Base-by-base conservation (phyloP, 1,140 invertebrate species). In the Nymphalis io region DNA sequence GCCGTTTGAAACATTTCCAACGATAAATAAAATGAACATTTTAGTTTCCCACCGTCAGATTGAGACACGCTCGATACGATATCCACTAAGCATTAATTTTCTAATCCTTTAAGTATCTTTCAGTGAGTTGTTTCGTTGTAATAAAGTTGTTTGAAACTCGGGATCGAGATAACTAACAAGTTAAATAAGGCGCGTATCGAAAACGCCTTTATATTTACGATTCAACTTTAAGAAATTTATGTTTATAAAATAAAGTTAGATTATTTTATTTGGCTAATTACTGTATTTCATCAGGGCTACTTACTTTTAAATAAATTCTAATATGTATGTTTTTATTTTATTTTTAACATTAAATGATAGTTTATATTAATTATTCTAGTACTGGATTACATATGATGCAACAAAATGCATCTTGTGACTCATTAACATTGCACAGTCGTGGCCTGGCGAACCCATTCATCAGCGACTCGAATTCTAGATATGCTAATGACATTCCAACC, bases 141-240 rank as follows among this genome's bases (percentile, higher is more conserved):
- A 42, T 65, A 58, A 65, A 65, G 51, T 65, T 65, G 51, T 65
- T 57, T 55, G n/a, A 20, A 62, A 62, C 21, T 57, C 39, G 16
- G 16, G 63, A 65, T 65, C 63, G 42, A 65, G 51, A 65, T 65
- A 64, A 64, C 63, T 55, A 65, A 65, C 53, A 65, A 65, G 38
- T 65, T 65, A 58, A 65, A 55, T 58, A 65, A 58, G 46, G 46
- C 60, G 23, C 42, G 60, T 62, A 51, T 38, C 23, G 40, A 15
- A 62, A 5, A 62, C 16, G 42, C 27, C 27, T 62, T 51, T 53
- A 53, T 62, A 38, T 62, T 62, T 38, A 62, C 60, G 46, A 33
- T 21, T 38, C 23, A 53, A 33, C 20, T 62, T 62, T 23, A 42
- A 2, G 16, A 15, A 23, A 1, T 20, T 13, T 8, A n/a, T 16